Evolutionary conservation across 2,888 invertebrate genomes (phyloP), one percentile per base, ranked within the genome.

Genomic region (Morpho helenor): DNA sequence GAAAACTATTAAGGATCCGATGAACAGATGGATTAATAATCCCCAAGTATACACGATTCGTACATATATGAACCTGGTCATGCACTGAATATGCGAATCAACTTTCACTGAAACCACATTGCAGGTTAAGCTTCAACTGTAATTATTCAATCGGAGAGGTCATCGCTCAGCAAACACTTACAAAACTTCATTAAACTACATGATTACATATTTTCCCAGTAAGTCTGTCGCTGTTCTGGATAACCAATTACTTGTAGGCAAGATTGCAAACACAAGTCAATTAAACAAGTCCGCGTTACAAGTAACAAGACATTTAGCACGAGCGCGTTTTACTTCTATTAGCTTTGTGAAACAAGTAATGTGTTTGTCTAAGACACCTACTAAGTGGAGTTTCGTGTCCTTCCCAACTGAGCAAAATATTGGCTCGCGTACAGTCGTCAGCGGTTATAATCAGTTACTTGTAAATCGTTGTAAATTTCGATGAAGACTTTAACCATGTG

Each of bases 351-450:
- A 60, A 22, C 22, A 44, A 46, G 52, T 16, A 52, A 52, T 8
- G 45, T 53, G 52, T 53, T 53, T 53, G 52, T 47, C 53, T 46
- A 53, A 61, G 52, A 41, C 58, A 57, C 45, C 39, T 49, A 52
- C 56, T 60, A 57, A 62, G 62, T 62, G 57, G 52, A 51, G 77
- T 76, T 75, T 75, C 81, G 77, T 83, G 84, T 85, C 70, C 64
- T 74, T 72, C 73, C 76, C 75, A 73, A 76, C 80, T 73, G 73
- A 57, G 69, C 69, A 65, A 67, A 78, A 77, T 77, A 78, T 78
- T 74, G 68, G 72, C 59, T 66, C 44, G n/a, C 7, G n/a, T 51
- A 42, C 40, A 51, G 22, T 40, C 2, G 22, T 31, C 9, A 31
- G 44, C 22, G 7, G 9, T 16, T 23, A 47, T 39, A 31, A 44